Evolutionary conservation across 2,797 vertebrate species (phyloP), one percentile per base, ranked within the genome.

Genomic region (Pyrocephalus nanus): DNA sequence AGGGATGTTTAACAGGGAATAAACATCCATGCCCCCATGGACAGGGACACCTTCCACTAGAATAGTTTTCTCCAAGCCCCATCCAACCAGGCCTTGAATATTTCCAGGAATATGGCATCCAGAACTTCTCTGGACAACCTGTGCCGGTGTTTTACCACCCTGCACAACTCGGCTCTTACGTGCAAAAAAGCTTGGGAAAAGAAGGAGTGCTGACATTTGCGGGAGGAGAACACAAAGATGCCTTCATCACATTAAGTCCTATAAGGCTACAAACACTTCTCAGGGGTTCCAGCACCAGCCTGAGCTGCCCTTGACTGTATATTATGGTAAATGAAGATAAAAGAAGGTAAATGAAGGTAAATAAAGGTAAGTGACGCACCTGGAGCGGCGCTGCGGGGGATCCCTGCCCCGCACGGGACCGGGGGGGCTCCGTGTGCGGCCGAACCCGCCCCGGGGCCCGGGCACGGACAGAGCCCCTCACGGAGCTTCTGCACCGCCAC

Each of bases 401-500:
- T 4, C 1, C 6, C 42, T 2, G 26, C 15, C 25, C 48, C 30
- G 14, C 58, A 27, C 58, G 51, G 73, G 7, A 26, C 48, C 48
- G 48, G 48, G 50, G 26, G 50, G 6, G 85, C 18, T 43, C 75
- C 79, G 11, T 62, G 83, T 30, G 76, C 92, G 42, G 51, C 50
- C 47, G 25, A 34, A 20, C 86, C 21, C 34, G 34, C 78, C 18
- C 13, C 62, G n/a, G 74, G 57, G 25, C 55, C 72, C 72, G 5
- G 89, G 47, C 48, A 30, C 22, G 94, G 83, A 57, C 96, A 92
- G 57, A 55, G 27, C 22, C 65, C 75, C 54, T 97, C 97, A 3
- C 94, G 91, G n/a, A 98, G 94, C 84, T 95, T 98, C 84, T 95
- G 94, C 3, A 95, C 94, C 18, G 97, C 96, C 57, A 97, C 77